A percentile compares a stretch with the other conserved stretches of the same genome.
Evolutionary conservation across 2,113 vertebrate genomes (phyloP).

Genomic region (Muntiacus muntjak): DNA sequence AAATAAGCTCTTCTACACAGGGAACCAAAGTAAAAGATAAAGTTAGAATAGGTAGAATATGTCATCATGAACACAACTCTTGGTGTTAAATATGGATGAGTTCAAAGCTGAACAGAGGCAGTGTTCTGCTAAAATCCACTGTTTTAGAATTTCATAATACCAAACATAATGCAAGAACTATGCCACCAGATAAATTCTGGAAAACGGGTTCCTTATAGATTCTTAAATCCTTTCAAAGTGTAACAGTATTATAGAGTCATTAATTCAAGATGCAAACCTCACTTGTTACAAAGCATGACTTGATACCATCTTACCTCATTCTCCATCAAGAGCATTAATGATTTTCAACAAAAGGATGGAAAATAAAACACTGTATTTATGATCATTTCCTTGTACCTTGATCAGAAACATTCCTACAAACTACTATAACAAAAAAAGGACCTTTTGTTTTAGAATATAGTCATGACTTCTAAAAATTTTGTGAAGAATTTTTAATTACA

Average conservation of each 20-base stretch:
- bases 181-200: neutral
- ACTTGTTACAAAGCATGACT: neutral
- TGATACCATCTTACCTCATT: neutral
- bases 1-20: neutral
- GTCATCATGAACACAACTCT: neutral
- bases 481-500: neutral
- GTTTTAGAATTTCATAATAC: neutral
- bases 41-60: neutral
- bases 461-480: conserved; percentile 18
- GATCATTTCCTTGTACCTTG: neutral
- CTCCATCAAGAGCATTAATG: neutral
- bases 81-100: neutral
- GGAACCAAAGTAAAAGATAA: neutral
- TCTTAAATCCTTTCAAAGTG: neutral
- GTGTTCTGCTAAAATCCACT: neutral
- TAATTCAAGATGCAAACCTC: neutral
- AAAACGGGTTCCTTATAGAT: neutral
- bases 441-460: conserved; percentile 18
- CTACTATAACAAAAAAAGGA: neutral
- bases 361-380: neutral
- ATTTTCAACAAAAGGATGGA: conserved; percentile 12
- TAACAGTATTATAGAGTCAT: neutral
- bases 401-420: conserved; percentile 29
- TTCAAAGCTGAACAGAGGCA: neutral
- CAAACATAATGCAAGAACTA: neutral